Base-by-base conservation (phyloP, 2,797 vertebrate species). In the Simalia tracyae region DNA sequence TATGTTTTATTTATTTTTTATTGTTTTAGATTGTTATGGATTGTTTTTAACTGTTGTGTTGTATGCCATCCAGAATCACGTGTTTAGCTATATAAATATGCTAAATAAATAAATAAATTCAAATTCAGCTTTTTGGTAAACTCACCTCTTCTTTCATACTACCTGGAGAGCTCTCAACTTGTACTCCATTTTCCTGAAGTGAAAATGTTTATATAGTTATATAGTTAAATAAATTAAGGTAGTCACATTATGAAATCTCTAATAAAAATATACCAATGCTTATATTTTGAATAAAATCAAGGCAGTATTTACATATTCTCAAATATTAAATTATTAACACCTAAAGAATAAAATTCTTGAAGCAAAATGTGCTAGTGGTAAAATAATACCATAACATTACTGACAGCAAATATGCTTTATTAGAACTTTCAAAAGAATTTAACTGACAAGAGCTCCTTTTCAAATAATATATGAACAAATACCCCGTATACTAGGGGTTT, bases 111-210 rank as follows among this genome's bases (percentile, higher is more conserved):
- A 54, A 54, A 54, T 54, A 54, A 54, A 54, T 54, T 54, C 50
- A 54, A 54, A 54, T 54, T 54, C 36, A 59, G 8, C 14, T 12
- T 76, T 84, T 89, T 85, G 46, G 12, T 46, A 61, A 86, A 91
- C 92, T 61, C 57, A 89, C 92, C 81, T 91, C 90, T 89, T 93
- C 87, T 86, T 93, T 93, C 63, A 46, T 86, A 84, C 42, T 76
- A 26, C 87, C 64, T 2, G 87, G 76, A 76, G 81, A 89, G n/a
- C 42, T 54, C 15, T 84, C 90, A 61, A 87, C 42, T 64, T 85
- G 91, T 68, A 54, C 68, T 59, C n/a, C 84, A 61, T 85, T 93
- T 91, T 92, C 93, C 87, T 91, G 59, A 76, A 86, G 60, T 36
- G 36, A 89, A 46, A 84, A 50, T 68, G 60, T 66, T 61, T 57